These are phyloP conservation scores for Oscheius onirici DNA, from an alignment of 2,888 invertebrate species.

Conservation along the genomic window DNA sequence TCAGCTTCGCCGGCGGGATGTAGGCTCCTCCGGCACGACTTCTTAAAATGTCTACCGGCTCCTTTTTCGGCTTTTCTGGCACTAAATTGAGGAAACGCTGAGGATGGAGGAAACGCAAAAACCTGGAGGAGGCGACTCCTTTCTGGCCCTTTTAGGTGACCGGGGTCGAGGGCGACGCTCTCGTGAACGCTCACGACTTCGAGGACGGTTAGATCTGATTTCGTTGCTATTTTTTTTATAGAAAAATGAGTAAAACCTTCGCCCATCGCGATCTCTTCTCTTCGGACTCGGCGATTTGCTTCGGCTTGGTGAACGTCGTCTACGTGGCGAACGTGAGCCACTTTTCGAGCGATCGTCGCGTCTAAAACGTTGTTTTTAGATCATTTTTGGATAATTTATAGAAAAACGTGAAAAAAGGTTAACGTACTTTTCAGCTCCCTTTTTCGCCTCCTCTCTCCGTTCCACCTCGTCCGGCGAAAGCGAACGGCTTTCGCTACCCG, in stretches of 20 bases:
- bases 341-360: not conserved
- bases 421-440: not conserved
- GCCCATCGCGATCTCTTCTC: conserved; percentile 6
- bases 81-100: no score
- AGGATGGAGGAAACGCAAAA: no score
- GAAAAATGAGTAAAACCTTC: not conserved
- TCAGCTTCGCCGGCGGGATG: conserved; percentile 94
- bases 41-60: conserved; percentile 40
- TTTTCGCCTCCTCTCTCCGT: conserved; percentile 3
- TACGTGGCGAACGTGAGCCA: not conserved
- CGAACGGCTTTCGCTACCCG: not conserved
- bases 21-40: conserved; percentile 79
- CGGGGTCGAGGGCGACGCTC: not conserved
- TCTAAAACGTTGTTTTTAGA: not conserved
- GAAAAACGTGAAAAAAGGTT: not conserved
- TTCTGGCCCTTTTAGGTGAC: conserved; percentile 12
- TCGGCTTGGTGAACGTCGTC: conserved; percentile 1
- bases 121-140: conserved; percentile 4
- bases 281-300: conserved; percentile 7
- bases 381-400: not conserved
- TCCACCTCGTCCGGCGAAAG: conserved; percentile 16
- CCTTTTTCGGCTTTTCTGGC: conserved; percentile 27
- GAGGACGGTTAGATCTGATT: not conserved
- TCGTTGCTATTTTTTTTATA: no score
- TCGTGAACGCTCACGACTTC: conserved; percentile 14